These are phyloP conservation scores for Brachyhypopomus gauderio DNA, from an alignment of 2,113 vertebrate species.

Conservation along the genomic window DNA sequence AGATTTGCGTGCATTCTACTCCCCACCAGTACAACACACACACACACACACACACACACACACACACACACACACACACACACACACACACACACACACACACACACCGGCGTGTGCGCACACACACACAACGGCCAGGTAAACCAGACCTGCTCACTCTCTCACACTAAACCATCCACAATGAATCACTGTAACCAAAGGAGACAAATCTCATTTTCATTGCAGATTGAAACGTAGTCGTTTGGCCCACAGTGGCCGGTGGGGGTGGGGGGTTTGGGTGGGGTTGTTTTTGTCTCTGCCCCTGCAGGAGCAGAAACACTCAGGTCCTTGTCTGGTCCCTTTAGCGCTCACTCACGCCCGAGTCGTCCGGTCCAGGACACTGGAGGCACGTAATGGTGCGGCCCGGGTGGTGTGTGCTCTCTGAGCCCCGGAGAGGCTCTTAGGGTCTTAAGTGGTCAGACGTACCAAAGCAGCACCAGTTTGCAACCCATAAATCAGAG, in stretches of 20 bases:
- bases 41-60: not conserved
- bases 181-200: conserved; percentile 78
- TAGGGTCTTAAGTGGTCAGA: not conserved
- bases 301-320: conserved; percentile 68
- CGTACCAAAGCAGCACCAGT: not conserved
- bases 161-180: conserved; percentile 41
- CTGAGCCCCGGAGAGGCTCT: conserved; percentile 1
- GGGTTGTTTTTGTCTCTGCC: conserved; percentile 63
- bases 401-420: conserved; percentile 1
- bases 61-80: not conserved
- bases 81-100: not conserved
- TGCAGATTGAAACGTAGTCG: conserved; percentile 69
- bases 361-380: conserved; percentile 59
- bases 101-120: no score
- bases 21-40: conserved; percentile 15
- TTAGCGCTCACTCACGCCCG: conserved; percentile 71
- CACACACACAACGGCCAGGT: not conserved
- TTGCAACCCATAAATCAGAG: not conserved
- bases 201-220: conserved; percentile 82
- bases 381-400: conserved; percentile 35
- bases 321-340: conserved; percentile 62
- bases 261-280: conserved; percentile 51
- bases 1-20: conserved; percentile 39
- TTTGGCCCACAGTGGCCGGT: conserved; percentile 60
- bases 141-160: not conserved